phyloP scores from a whole-genome alignment of 2,797 vertebrate genomes.

The Myotis vivesi region DNA sequence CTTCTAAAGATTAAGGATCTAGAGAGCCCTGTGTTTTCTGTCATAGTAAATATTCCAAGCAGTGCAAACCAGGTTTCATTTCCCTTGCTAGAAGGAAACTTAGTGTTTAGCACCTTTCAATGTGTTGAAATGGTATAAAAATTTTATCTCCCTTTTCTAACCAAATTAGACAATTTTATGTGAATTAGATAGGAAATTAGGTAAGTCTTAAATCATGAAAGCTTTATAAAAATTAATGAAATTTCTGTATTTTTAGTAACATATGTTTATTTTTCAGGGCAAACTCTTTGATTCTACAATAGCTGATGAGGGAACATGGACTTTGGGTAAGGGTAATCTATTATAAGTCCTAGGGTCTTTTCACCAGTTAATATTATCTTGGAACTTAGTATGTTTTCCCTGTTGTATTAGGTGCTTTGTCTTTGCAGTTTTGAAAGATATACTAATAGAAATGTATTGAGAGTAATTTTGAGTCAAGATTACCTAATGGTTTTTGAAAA shows the following conservation, averaged over 20 bases:
- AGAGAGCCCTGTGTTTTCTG: background rate
- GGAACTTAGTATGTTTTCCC: background rate
- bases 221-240: constrained; percentile 21
- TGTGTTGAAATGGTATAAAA: background rate
- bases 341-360: background rate
- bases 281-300: constrained; percentile 93
- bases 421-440: constrained; percentile 20
- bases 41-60: background rate
- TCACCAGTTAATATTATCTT: constrained; percentile 13
- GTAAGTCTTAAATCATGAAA: constrained; percentile 18
- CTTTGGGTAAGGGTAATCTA: constrained; percentile 87
- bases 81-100: background rate
- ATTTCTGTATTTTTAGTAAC: background rate
- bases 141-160: background rate
- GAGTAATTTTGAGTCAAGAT: background rate
- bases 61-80: background rate
- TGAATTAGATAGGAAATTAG: background rate
- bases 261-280: constrained; percentile 86
- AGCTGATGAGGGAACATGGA: constrained; percentile 96
- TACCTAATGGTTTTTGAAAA: background rate
- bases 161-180: background rate
- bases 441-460: background rate
- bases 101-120: background rate
- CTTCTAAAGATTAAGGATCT: background rate
- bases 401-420: background rate